These are phyloP conservation scores for Zeuzera pyrina DNA, from an alignment of 2,888 invertebrate genomes.

Conservation along the genomic window DNA sequence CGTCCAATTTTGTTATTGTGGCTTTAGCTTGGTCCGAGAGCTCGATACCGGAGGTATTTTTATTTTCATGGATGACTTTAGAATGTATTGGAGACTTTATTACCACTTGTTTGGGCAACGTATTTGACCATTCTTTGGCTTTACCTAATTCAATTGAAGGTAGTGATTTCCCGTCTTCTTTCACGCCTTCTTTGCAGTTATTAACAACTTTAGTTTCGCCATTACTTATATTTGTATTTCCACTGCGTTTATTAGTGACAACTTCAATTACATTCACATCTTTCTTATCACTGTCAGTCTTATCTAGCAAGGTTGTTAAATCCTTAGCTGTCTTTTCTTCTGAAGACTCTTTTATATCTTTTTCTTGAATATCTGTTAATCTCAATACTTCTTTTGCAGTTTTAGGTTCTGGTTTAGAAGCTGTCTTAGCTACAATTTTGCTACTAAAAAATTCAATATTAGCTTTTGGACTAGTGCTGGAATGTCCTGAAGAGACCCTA, in stretches of 20 bases:
- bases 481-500: constrained; percentile 40
- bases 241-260: constrained; percentile 13
- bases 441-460: constrained; percentile 57
- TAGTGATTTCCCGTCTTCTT: constrained; percentile 13
- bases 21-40: constrained; percentile 40
- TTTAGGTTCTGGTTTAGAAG: constrained; percentile 51
- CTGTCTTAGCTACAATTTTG: constrained; percentile 51
- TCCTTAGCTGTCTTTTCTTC: constrained; percentile 20
- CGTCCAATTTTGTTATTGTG: constrained; percentile 44
- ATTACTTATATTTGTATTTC: constrained; percentile 13
- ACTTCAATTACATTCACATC: constrained; percentile 14
- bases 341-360: constrained; percentile 29
- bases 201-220: constrained; percentile 10
- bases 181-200: constrained; percentile 11
- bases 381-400: constrained; percentile 43
- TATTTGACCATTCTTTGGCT: constrained; percentile 49
- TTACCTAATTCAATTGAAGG: constrained; percentile 47
- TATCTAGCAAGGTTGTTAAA: no score
- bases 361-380: constrained; percentile 60
- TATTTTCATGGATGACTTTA: constrained; percentile 18
- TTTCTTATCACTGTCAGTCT: constrained; percentile 3
- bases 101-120: constrained; percentile 48
- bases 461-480: constrained; percentile 55
- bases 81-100: constrained; percentile 44
- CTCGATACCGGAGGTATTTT: constrained; percentile 20